Evolutionary conservation across 2,888 invertebrate genomes (phyloP), one percentile per base, ranked within the genome.

Genomic region (Chironomus riparius): DNA sequence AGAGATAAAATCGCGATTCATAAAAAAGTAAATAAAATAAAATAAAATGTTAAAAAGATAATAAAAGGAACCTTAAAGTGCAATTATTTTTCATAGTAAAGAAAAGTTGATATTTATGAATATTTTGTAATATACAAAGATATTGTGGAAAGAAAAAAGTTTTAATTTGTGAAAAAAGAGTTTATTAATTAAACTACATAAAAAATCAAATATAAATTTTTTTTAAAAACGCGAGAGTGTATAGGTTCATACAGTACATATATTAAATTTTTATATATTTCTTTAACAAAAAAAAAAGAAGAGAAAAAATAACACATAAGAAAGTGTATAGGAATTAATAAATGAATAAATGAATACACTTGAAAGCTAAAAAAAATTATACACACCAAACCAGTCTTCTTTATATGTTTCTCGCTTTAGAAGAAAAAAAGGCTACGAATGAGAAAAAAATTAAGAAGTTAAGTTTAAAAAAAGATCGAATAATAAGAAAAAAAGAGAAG

Each of bases 391-490:
- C 73, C 73, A 62, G 73, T 73, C 47, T 73, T 61, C 50, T 56
- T 65, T 38, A 38, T 62, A 13, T 73, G n/a, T 65, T 73, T 62
- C 62, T 73, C 61, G 18, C 18, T 56, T 61, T 61, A 15, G 22
- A n/a, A 38, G 10, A 38, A 70, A 70, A 48, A 24, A 70, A 70
- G 47, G 47, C 38, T 69, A 71, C 50, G 71, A 73, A 73, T 38
- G 61, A 50, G 22, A 62, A 73, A 61, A 62, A 56, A 73, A 56
- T 47, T 73, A 62, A 73, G 73, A 73, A 50, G 71, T 71, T 71
- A 56, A 47, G 50, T 61, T 73, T 38, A 73, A 56, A 73, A 65
- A 47, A 70, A 70, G 50, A 65, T 65, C 22, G 70, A 50, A 24
- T n/a, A 71, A 70, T 28, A 70, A 47, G 38, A 70, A 70, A 28